A percentile compares a stretch with the other conserved stretches of the same genome.
These are phyloP conservation scores for Andrena cerasifolii DNA, from an alignment of 1,140 invertebrate genomes.

Conservation along the genomic window DNA sequence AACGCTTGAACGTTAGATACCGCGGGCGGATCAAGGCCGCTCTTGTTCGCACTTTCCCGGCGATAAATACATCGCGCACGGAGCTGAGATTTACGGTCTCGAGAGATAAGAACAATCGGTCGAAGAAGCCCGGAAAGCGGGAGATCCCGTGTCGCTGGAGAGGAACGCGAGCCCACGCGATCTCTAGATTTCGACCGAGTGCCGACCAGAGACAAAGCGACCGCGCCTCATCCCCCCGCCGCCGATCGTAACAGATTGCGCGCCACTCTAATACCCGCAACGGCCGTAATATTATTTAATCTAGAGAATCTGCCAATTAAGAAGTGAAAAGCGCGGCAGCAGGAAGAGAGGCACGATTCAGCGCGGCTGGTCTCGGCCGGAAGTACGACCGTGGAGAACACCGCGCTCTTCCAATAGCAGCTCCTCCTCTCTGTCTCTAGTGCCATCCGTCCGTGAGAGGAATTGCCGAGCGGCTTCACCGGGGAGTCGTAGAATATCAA, in stretches of 20 bases:
- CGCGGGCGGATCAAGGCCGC: neutral
- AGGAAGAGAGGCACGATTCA: slow-evolving; percentile 31
- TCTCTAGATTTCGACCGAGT: neutral
- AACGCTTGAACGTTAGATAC: neutral
- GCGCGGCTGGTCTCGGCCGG: slow-evolving; percentile 25
- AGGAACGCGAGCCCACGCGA: slow-evolving; percentile 8
- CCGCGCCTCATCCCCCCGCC: neutral
- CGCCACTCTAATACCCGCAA: neutral
- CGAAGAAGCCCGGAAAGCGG: slow-evolving; percentile 31
- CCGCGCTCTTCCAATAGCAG: neutral
- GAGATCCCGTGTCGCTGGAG: slow-evolving; percentile 17
- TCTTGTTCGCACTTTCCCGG: neutral
- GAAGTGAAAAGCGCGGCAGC: slow-evolving; percentile 56
- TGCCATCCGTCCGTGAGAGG: neutral
- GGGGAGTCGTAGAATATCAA: too few species aligned
- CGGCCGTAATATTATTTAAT: slow-evolving; percentile 55
- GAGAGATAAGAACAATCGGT: slow-evolving; percentile 50
- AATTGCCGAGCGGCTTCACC: neutral
- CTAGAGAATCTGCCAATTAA: slow-evolving; percentile 53
- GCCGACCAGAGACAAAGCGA: neutral
- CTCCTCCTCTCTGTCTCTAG: neutral
- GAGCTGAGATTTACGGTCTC: slow-evolving; percentile 42
- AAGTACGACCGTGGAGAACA: slow-evolving; percentile 12
- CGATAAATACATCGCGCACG: slow-evolving; percentile 6
- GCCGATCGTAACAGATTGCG: neutral